phyloP scores from a whole-genome alignment of 2,113 vertebrate genomes.

The Phoxinus phoxinus region DNA sequence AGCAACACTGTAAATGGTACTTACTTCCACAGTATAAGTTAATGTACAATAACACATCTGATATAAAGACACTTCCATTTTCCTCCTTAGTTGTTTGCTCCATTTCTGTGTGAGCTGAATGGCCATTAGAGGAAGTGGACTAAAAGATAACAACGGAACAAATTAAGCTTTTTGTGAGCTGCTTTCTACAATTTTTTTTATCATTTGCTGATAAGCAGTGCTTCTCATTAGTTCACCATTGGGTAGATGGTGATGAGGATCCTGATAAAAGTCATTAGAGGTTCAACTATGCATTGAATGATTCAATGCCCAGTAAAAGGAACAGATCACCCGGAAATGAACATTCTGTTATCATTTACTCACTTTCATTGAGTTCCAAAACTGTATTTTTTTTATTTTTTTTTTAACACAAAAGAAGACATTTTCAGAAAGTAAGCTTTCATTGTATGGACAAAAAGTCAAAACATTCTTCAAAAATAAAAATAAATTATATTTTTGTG shows the following conservation, averaged over 20 bases:
- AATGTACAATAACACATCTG: neutral
- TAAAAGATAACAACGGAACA: slow-evolving; percentile 16
- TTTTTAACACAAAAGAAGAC: neutral
- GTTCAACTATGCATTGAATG: neutral
- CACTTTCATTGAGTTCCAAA: neutral
- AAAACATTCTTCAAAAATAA: no score
- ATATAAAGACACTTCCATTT: neutral
- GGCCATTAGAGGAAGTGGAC: slow-evolving; percentile 19
- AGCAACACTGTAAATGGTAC: neutral
- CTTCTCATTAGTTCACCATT: slow-evolving; percentile 10
- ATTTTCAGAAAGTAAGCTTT: no score
- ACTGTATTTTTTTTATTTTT: neutral
- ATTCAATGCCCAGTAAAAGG: neutral
- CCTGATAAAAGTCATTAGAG: neutral
- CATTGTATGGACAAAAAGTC: neutral
- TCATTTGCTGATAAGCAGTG: slow-evolving; percentile 8
- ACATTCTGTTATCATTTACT: neutral
- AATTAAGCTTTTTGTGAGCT: slow-evolving; percentile 1
- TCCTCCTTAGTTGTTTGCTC: neutral
- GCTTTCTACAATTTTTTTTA: neutral
- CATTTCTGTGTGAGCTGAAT: neutral
- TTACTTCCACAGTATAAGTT: neutral
- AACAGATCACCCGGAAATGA: neutral
- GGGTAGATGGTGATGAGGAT: neutral
- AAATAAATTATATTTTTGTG: no score